A percentile compares a stretch with the other conserved stretches of the same genome.
Conservation (phyloP, 1,140 invertebrate species). For the Pogonus chalceus region DNA sequence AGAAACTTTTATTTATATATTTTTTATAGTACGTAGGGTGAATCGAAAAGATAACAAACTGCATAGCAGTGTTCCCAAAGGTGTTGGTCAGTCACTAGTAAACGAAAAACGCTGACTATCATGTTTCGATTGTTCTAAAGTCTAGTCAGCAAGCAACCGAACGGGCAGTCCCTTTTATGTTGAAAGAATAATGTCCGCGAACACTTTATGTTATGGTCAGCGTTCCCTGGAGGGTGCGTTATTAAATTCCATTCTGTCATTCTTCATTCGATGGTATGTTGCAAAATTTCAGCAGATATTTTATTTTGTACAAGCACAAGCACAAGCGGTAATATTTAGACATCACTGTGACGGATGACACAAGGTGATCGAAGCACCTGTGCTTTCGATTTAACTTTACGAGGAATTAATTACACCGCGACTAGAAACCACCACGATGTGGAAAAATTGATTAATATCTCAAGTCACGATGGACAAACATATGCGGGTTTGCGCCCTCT, state of each 20-base stretch:
- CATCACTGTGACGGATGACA: background rate
- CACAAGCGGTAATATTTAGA: background rate
- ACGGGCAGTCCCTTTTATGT: background rate
- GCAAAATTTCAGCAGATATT: background rate
- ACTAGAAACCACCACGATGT: background rate
- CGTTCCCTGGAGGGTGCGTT: background rate
- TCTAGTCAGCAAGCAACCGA: too few relatives aligned
- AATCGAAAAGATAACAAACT: too few relatives aligned
- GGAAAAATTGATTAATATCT: background rate
- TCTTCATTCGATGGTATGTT: background rate
- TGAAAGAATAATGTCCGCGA: background rate
- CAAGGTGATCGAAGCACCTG: too few relatives aligned
- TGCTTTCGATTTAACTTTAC: background rate
- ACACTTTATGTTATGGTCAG: background rate
- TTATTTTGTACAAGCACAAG: too few relatives aligned
- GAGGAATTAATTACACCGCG: background rate
- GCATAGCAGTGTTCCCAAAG: background rate
- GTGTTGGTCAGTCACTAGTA: background rate
- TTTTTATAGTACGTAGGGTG: too few relatives aligned
- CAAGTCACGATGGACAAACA: background rate
- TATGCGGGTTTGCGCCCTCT: background rate
- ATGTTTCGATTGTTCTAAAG: background rate
- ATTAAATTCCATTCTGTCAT: constrained; percentile 4
- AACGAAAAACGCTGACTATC: background rate
- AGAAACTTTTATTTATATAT: too few relatives aligned